Percentiles rank a stretch among this genome's conserved stretches.
Evolutionary conservation across 1,140 invertebrate species (phyloP).

Genomic region (Neomicropteryx cornuta): DNA sequence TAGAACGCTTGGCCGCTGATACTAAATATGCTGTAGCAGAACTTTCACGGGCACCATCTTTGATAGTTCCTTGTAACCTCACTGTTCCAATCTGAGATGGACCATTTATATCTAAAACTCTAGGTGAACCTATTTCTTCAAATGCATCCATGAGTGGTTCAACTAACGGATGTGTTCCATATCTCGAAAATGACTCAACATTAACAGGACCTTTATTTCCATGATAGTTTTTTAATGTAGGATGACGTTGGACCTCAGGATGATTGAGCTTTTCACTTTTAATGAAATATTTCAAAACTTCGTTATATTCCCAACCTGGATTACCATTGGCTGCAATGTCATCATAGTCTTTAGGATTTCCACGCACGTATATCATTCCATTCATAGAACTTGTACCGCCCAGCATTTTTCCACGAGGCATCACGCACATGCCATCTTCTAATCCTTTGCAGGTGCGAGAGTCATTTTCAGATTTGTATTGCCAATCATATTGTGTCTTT

Average conservation of each 20-base stretch:
- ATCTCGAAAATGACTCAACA: too few species aligned
- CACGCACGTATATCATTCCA: conserved; percentile 65
- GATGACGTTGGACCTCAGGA: too few species aligned
- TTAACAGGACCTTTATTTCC: too few species aligned
- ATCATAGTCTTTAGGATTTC: conserved; percentile 58
- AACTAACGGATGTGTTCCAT: too few species aligned
- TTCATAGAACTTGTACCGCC: conserved; percentile 61
- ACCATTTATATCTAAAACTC: too few species aligned
- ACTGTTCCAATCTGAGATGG: conserved; percentile 16
- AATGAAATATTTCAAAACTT: conserved; percentile 31
- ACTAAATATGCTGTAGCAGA: conserved; percentile 44
- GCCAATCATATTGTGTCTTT: conserved; percentile 46
- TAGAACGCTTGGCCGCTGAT: conserved; percentile 38
- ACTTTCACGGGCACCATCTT: conserved; percentile 41
- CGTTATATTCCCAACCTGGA: conserved; percentile 63
- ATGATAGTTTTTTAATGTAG: too few species aligned
- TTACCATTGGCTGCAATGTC: conserved; percentile 47
- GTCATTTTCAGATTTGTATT: conserved; percentile 49
- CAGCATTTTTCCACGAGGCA: conserved; percentile 42
- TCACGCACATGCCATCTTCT: conserved; percentile 35
- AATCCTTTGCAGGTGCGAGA: conserved; percentile 30
- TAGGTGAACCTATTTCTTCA: too few species aligned
- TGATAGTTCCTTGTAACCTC: conserved; percentile 30
- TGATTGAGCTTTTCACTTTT: conserved; percentile 22
- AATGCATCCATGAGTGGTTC: too few species aligned